Conservation (phyloP, 2,888 invertebrate species). For the Ornithoptera alexandrae region DNA sequence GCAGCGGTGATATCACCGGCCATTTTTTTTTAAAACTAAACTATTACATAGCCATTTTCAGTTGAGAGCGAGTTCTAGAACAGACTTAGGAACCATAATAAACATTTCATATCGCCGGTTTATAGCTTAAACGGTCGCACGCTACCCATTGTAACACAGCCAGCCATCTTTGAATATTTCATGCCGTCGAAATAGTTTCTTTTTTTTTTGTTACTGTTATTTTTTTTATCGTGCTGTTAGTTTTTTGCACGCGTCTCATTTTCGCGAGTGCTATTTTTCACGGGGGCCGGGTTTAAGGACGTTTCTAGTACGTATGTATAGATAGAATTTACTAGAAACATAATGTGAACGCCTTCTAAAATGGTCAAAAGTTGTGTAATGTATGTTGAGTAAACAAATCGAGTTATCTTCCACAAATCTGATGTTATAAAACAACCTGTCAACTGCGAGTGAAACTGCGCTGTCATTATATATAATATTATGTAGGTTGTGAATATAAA, state of each 20-base stretch:
- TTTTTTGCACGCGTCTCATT: slow-evolving; percentile 60
- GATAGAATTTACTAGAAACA: neutral
- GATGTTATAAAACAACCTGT: no score
- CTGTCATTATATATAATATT: no score
- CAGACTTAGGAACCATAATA: slow-evolving; percentile 39
- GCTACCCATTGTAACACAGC: slow-evolving; percentile 50
- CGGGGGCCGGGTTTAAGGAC: slow-evolving; percentile 45
- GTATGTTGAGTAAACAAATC: no score
- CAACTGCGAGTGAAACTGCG: no score
- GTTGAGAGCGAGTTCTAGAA: slow-evolving; percentile 40
- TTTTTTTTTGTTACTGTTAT: slow-evolving; percentile 38
- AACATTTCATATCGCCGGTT: slow-evolving; percentile 40
- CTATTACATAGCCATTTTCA: slow-evolving; percentile 54
- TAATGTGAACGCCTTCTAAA: no score
- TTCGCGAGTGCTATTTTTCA: slow-evolving; percentile 63
- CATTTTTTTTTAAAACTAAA: slow-evolving; percentile 57
- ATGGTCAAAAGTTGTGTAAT: no score
- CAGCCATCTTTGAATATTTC: slow-evolving; percentile 60
- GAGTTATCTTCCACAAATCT: no score
- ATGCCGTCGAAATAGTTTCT: slow-evolving; percentile 54
- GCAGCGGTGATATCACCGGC: slow-evolving; percentile 67
- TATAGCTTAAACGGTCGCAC: slow-evolving; percentile 49
- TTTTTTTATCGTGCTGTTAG: slow-evolving; percentile 37
- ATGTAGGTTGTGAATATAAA: no score
- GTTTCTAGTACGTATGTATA: slow-evolving; percentile 18